Evolutionary conservation across 2,113 vertebrate genomes (phyloP).

Genomic region (Lampris megalopsis): DNA sequence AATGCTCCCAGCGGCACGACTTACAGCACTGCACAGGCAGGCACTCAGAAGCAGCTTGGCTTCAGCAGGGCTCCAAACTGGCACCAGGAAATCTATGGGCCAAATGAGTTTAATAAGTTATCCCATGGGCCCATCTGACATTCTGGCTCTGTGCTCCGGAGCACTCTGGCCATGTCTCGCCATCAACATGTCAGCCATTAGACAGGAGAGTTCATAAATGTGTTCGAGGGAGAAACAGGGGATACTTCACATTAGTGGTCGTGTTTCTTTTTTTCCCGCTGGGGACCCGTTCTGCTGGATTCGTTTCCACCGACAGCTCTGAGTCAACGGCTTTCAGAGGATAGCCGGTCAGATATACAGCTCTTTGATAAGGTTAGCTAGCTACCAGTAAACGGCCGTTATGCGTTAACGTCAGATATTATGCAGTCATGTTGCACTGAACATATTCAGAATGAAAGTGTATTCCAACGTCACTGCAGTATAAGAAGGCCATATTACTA

Average conservation of each 20-base stretch:
- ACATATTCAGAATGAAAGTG: no score
- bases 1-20: conserved; percentile 54
- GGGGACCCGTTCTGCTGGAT: conserved; percentile 57
- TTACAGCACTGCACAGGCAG: conserved; percentile 56
- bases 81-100: conserved; percentile 72
- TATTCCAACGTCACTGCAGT: no score
- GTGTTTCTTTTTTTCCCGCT: conserved; percentile 44
- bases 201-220: conserved; percentile 63
- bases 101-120: conserved; percentile 81
- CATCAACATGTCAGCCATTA: conserved; percentile 68
- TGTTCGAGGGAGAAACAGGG: conserved; percentile 63
- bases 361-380: conserved; percentile 42
- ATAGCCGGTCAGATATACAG: conserved; percentile 41
- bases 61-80: conserved; percentile 68
- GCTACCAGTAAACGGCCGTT: background rate
- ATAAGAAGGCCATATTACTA: background rate
- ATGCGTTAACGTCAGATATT: background rate
- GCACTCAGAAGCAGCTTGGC: conserved; percentile 44
- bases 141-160: conserved; percentile 60
- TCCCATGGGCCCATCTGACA: conserved; percentile 76
- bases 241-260: conserved; percentile 71
- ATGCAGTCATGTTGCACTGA: background rate
- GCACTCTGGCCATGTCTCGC: conserved; percentile 59
- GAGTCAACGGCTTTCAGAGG: conserved; percentile 66
- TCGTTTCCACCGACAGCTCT: conserved; percentile 37